These are phyloP conservation scores for Brachionus koreanus DNA, from an alignment of 1,140 invertebrate genomes.

Conservation along the genomic window DNA sequence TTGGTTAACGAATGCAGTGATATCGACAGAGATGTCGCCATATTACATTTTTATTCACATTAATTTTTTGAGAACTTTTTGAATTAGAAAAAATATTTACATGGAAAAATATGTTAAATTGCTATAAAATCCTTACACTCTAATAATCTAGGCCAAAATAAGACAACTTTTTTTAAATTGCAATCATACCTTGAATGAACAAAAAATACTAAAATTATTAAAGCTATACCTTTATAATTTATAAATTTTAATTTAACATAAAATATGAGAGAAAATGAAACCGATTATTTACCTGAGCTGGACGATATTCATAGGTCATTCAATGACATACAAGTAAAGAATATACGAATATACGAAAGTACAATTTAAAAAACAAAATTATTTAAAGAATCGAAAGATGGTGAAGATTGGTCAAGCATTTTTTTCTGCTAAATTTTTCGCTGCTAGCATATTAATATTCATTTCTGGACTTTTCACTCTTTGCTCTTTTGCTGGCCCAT, in stretches of 20 bases:
- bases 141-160: not conserved
- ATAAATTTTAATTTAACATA: conserved; percentile 24
- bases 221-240: not conserved
- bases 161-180: conserved; percentile 20
- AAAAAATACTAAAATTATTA: not conserved
- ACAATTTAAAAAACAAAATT: not conserved
- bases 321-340: conserved; percentile 27
- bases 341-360: not conserved
- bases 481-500: conserved; percentile 33
- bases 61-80: too few species aligned
- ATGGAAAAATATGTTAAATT: too few species aligned
- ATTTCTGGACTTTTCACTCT: conserved; percentile 19
- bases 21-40: too few species aligned
- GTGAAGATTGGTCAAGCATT: conserved; percentile 34
- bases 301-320: conserved; percentile 34
- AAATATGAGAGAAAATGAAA: conserved; percentile 23
- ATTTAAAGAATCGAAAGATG: conserved; percentile 18
- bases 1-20: too few species aligned
- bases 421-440: conserved; percentile 31
- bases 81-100: too few species aligned
- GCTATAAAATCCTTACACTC: not conserved
- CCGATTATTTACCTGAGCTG: conserved; percentile 1
- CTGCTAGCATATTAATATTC: conserved; percentile 28
- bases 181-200: not conserved
- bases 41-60: too few species aligned